Evolutionary conservation across 2,113 vertebrate genomes (phyloP).

Genomic region (Neodon shergylaensis): DNA sequence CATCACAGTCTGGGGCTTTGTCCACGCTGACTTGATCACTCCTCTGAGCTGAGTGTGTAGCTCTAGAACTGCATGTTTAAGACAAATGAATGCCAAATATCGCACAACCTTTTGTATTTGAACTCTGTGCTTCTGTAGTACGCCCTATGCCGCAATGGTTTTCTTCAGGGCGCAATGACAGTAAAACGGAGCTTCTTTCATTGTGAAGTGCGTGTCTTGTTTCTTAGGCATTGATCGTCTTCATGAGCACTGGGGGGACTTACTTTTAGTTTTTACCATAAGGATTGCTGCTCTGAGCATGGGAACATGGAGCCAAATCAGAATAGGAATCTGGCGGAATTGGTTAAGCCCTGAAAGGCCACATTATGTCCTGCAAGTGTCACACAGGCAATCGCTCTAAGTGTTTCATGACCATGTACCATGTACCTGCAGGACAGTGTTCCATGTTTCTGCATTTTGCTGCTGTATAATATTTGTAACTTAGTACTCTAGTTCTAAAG

Average conservation of each 20-base stretch:
- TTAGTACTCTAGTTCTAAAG: background rate
- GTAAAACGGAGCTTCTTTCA: background rate
- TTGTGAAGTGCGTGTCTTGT: background rate
- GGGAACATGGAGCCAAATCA: background rate
- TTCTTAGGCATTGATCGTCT: background rate
- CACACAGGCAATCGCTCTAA: background rate
- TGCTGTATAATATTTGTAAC: background rate
- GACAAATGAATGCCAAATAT: background rate
- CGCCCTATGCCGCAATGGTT: background rate
- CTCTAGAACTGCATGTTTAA: constrained; percentile 27
- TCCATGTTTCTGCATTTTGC: background rate
- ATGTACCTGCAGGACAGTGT: background rate
- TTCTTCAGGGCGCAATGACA: background rate
- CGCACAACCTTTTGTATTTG: background rate
- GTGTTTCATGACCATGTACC: background rate
- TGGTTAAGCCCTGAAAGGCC: background rate
- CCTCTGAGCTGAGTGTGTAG: background rate
- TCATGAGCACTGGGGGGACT: background rate
- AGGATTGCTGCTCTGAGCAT: background rate
- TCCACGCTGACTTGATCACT: background rate
- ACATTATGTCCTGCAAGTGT: background rate
- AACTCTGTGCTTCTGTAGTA: background rate
- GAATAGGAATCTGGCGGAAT: background rate
- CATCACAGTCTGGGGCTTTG: constrained; percentile 17
- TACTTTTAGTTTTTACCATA: background rate